phyloP scores from a whole-genome alignment of 1,140 invertebrate species.

The Aphaenogaster ashmeadi region DNA sequence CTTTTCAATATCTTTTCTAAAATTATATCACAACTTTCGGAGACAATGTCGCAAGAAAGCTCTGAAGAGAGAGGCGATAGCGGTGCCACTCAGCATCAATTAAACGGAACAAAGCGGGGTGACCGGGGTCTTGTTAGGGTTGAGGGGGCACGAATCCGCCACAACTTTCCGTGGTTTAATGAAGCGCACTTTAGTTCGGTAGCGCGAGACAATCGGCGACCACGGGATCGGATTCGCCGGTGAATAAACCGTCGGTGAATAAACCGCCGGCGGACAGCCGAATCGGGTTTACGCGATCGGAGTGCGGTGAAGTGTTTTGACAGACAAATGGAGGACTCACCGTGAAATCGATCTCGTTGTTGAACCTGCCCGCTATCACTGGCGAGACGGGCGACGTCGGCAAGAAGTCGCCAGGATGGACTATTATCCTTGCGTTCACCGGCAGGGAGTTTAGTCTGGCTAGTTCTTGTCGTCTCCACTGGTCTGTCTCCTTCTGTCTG shows the following conservation, averaged over 20 bases:
- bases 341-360: constrained; percentile 74
- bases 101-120: constrained; percentile 33
- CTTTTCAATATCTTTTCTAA: background rate
- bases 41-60: background rate
- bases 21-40: background rate
- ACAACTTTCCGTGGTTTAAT: constrained; percentile 34
- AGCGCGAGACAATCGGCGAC: constrained; percentile 41
- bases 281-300: constrained; percentile 25
- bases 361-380: constrained; percentile 49
- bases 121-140: background rate
- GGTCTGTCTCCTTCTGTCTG: constrained; percentile 54
- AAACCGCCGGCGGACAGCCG: constrained; percentile 9
- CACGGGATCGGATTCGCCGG: constrained; percentile 23
- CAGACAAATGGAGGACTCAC: constrained; percentile 72
- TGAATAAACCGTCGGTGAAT: constrained; percentile 20
- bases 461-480: constrained; percentile 69
- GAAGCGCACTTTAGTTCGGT: constrained; percentile 31
- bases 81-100: constrained; percentile 24
- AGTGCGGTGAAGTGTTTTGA: constrained; percentile 38
- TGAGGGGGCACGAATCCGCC: constrained; percentile 12
- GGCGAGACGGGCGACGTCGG: background rate
- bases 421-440: constrained; percentile 79
- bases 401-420: constrained; percentile 55
- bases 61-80: background rate
- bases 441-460: constrained; percentile 76